Evolutionary conservation across 2,797 vertebrate genomes (phyloP).

Genomic region (Xenops minutus): DNA sequence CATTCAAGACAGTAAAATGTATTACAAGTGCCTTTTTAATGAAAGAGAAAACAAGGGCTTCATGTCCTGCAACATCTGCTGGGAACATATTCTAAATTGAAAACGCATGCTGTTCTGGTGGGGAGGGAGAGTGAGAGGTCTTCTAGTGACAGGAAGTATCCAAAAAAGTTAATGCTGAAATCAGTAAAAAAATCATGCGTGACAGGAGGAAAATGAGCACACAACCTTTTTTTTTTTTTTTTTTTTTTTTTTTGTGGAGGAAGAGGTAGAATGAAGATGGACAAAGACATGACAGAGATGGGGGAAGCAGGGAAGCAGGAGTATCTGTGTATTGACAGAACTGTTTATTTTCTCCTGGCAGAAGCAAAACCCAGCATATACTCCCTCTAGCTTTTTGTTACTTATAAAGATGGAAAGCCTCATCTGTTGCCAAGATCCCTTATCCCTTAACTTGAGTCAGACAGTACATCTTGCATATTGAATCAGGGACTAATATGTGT

Average conservation of each 20-base stretch:
- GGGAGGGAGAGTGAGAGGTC: slow-evolving; percentile 23
- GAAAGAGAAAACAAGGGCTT: slow-evolving; percentile 66
- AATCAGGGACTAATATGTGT: slow-evolving; percentile 4
- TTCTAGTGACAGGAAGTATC: slow-evolving; percentile 58
- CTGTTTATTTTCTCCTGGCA: slow-evolving; percentile 63
- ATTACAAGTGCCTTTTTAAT: slow-evolving; percentile 57
- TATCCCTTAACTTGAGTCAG: slow-evolving; percentile 15
- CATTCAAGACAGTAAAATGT: slow-evolving; percentile 48
- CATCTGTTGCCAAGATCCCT: background rate
- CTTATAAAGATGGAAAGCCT: slow-evolving; percentile 49
- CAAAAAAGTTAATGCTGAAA: slow-evolving; percentile 65
- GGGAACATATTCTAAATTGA: slow-evolving; percentile 71
- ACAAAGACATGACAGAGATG: background rate
- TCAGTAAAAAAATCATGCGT: slow-evolving; percentile 49
- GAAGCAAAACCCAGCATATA: slow-evolving; percentile 52
- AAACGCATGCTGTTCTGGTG: slow-evolving; percentile 57
- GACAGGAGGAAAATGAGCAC: slow-evolving; percentile 40
- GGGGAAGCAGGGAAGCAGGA: background rate
- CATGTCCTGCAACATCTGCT: slow-evolving; percentile 63
- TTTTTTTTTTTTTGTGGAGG: fast-evolving
- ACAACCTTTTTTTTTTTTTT: background rate
- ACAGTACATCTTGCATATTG: slow-evolving; percentile 38
- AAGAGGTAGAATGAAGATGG: background rate
- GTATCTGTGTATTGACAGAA: slow-evolving; percentile 65
- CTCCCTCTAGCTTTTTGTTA: slow-evolving; percentile 45